phyloP scores from a whole-genome alignment of 2,113 vertebrate genomes.

The Melanerpes formicivorus region DNA sequence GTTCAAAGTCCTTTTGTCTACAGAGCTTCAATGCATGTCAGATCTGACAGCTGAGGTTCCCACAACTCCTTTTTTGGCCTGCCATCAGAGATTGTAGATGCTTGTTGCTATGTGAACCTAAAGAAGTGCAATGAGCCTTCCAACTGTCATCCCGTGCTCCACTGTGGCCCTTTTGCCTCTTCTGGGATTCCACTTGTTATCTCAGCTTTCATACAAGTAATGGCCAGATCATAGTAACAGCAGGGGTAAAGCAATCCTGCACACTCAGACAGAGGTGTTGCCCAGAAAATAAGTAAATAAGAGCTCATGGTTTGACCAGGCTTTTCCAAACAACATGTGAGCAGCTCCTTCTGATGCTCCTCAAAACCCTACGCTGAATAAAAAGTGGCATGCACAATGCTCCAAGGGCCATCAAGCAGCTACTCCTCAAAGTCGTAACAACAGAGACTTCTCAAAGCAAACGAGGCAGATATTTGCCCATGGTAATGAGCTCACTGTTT shows the following conservation, averaged over 20 bases:
- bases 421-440: slow-evolving; percentile 48
- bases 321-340: not conserved
- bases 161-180: not conserved
- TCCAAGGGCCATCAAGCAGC: slow-evolving; percentile 2
- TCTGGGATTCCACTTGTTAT: not conserved
- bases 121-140: slow-evolving; percentile 24
- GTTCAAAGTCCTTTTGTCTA: slow-evolving; percentile 18
- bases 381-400: not conserved
- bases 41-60: slow-evolving; percentile 71
- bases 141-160: not conserved
- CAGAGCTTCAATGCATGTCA: slow-evolving; percentile 65
- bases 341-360: not conserved
- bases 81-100: slow-evolving; percentile 59
- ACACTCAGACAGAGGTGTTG: not conserved
- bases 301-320: not conserved
- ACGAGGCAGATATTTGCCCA: slow-evolving; percentile 21
- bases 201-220: not conserved
- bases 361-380: slow-evolving; percentile 7
- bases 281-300: not conserved
- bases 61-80: slow-evolving; percentile 53
- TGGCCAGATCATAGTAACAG: slow-evolving; percentile 15
- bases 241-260: not conserved
- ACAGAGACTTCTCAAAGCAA: slow-evolving; percentile 38
- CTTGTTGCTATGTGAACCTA: slow-evolving; percentile 73
- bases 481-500: slow-evolving; percentile 17